Percentiles rank a stretch among this genome's conserved stretches.
Evolutionary conservation across 2,113 vertebrate species (phyloP).

Genomic region (Seriola quinqueradiata): DNA sequence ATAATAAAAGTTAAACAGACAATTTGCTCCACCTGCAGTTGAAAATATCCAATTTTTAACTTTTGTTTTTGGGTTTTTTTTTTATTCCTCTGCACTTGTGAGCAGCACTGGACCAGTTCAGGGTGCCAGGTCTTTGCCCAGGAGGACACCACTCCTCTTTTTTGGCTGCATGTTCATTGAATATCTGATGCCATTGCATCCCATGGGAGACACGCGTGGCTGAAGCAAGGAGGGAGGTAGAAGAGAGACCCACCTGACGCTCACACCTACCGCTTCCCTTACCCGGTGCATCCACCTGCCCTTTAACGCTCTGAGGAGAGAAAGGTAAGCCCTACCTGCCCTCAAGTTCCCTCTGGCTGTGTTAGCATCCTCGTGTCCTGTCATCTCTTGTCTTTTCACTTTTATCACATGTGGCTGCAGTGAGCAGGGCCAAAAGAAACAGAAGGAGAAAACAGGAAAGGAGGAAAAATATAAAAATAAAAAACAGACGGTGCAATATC

Average conservation of each 20-base stretch:
- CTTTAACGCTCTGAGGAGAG: slow-evolving; percentile 52
- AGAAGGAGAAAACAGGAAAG: slow-evolving; percentile 61
- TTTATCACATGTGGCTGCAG: slow-evolving; percentile 72
- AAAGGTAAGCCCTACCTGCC: slow-evolving; percentile 76
- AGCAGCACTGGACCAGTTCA: slow-evolving; percentile 71
- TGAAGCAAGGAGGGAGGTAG: slow-evolving; percentile 79
- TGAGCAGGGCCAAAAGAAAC: slow-evolving; percentile 70
- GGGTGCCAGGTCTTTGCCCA: slow-evolving; percentile 58
- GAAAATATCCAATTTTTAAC: slow-evolving; percentile 44
- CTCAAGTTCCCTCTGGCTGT: slow-evolving; percentile 15
- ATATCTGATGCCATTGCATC: slow-evolving; percentile 72
- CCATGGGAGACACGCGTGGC: slow-evolving; percentile 78
- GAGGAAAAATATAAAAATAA: slow-evolving; percentile 55
- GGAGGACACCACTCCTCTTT: slow-evolving; percentile 56
- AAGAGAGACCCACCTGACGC: slow-evolving; percentile 79
- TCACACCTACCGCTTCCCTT: slow-evolving; percentile 65
- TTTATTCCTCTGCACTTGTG: slow-evolving; percentile 51
- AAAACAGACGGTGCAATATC: slow-evolving; percentile 77
- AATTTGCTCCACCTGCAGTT: slow-evolving; percentile 65
- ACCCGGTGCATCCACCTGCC: slow-evolving; percentile 38
- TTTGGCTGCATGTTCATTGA: slow-evolving; percentile 73
- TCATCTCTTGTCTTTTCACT: slow-evolving; percentile 64
- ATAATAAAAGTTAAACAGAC: slow-evolving; percentile 62
- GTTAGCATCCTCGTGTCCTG: slow-evolving; percentile 51
- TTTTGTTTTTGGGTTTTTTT: slow-evolving; percentile 33